These are phyloP conservation scores for Halichondria panicea DNA, from an alignment of 37 sponge, comb jelly and placozoan genomes.

Conservation along the genomic window DNA sequence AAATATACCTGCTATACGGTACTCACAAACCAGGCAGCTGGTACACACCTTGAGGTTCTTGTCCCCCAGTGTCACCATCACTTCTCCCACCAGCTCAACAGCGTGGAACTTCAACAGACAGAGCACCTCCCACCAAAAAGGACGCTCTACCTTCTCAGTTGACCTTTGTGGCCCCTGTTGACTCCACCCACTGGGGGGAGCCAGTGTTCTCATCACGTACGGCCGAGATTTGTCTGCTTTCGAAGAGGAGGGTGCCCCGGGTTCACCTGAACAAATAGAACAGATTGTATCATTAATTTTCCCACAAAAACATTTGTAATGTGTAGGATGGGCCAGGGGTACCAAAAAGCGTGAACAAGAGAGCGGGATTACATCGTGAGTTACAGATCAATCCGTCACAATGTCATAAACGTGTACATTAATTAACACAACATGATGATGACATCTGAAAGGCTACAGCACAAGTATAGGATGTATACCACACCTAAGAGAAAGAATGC, in stretches of 20 bases:
- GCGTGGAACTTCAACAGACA: conserved; percentile 34
- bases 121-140: conserved; percentile 76
- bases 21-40: too few relatives aligned
- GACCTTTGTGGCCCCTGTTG: neutral
- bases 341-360: neutral
- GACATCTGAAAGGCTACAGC: too few relatives aligned
- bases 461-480: too few relatives aligned
- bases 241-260: neutral
- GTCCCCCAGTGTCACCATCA: neutral
- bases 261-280: neutral
- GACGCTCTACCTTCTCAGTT: neutral
- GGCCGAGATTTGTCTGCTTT: conserved; percentile 12
- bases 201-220: conserved; percentile 26
- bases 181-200: neutral
- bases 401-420: too few relatives aligned
- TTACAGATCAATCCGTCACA: too few relatives aligned
- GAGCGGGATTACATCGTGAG: neutral
- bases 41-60: neutral
- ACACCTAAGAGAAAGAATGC: too few relatives aligned
- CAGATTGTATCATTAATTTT: too few relatives aligned
- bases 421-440: too few relatives aligned
- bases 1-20: too few relatives aligned
- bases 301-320: too few relatives aligned
- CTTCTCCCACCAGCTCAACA: neutral
- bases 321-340: too few relatives aligned